Conservation (phyloP, 2,888 invertebrate genomes). For the Corbicula japonica region DNA sequence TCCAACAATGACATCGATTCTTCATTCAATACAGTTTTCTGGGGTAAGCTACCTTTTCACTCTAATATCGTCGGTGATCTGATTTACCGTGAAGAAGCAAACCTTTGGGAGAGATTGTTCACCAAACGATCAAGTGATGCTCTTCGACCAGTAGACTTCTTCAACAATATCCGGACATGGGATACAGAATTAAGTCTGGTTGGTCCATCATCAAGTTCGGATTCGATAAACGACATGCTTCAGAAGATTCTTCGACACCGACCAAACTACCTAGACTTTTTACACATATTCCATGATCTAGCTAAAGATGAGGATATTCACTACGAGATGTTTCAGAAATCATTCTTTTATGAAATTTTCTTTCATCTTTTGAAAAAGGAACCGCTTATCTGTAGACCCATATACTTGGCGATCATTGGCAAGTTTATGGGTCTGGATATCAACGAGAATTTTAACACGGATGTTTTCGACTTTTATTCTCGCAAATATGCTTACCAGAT, state of each 20-base stretch:
- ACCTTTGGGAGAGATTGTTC: constrained; percentile 22
- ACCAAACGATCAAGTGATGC: constrained; percentile 12
- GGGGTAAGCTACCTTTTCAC: constrained; percentile 25
- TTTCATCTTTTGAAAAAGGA: constrained; percentile 23
- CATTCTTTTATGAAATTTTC: constrained; percentile 23
- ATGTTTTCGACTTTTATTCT: constrained; percentile 3
- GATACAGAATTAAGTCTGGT: background rate
- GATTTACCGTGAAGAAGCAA: constrained; percentile 19
- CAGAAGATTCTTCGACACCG: background rate
- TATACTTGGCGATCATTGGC: constrained; percentile 4
- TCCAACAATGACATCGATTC: background rate
- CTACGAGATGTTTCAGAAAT: constrained; percentile 35
- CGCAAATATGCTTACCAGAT: constrained; percentile 25
- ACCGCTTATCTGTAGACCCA: background rate
- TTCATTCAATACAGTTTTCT: constrained; percentile 14
- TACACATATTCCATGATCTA: constrained; percentile 14
- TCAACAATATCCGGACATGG: constrained; percentile 1
- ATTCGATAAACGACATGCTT: constrained; percentile 4
- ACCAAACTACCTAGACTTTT: constrained; percentile 26
- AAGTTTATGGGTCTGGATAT: constrained; percentile 19
- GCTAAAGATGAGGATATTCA: constrained; percentile 20
- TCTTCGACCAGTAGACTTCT: constrained; percentile 20
- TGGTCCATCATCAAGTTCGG: background rate
- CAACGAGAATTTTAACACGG: constrained; percentile 12
- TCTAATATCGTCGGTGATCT: constrained; percentile 22